A percentile compares a stretch with the other conserved stretches of the same genome.
Conservation (phyloP, 1,140 invertebrate species). For the Lasioglossum albipes region DNA sequence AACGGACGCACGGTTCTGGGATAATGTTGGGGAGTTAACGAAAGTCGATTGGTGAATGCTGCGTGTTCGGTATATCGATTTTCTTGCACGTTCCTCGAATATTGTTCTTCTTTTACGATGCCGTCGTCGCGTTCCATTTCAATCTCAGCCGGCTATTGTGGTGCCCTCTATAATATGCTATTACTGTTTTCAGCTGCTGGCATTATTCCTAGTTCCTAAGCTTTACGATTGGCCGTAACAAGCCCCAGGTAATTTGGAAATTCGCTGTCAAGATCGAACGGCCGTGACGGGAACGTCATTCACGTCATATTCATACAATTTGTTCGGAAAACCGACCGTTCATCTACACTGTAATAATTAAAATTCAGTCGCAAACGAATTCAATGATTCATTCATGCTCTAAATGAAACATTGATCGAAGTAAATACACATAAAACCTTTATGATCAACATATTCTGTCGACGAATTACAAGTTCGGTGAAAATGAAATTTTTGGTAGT, state of each 20-base stretch:
- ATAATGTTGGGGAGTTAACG: background rate
- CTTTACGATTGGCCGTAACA: constrained; percentile 56
- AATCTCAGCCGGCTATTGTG: background rate
- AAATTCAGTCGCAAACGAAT: too few species aligned
- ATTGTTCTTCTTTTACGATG: constrained; percentile 35
- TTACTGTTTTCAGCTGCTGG: constrained; percentile 29
- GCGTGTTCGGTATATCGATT: constrained; percentile 10
- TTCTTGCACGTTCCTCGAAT: constrained; percentile 12
- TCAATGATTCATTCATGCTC: too few species aligned
- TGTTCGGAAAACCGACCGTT: constrained; percentile 38
- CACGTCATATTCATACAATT: constrained; percentile 15
- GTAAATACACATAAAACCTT: too few species aligned
- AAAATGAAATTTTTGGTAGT: too few species aligned
- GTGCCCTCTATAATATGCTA: constrained; percentile 34
- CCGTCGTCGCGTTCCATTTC: background rate
- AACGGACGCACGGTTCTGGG: too few species aligned
- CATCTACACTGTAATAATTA: background rate
- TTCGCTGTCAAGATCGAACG: constrained; percentile 11
- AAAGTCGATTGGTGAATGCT: background rate
- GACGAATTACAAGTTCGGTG: too few species aligned
- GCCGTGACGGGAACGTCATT: background rate
- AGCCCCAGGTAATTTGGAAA: constrained; percentile 40
- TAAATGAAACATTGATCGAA: too few species aligned
- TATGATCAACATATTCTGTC: too few species aligned
- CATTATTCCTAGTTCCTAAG: constrained; percentile 41